Evolutionary conservation across 2,888 invertebrate genomes (phyloP), one percentile per base, ranked within the genome.

Genomic region (Ochropleura plecta): DNA sequence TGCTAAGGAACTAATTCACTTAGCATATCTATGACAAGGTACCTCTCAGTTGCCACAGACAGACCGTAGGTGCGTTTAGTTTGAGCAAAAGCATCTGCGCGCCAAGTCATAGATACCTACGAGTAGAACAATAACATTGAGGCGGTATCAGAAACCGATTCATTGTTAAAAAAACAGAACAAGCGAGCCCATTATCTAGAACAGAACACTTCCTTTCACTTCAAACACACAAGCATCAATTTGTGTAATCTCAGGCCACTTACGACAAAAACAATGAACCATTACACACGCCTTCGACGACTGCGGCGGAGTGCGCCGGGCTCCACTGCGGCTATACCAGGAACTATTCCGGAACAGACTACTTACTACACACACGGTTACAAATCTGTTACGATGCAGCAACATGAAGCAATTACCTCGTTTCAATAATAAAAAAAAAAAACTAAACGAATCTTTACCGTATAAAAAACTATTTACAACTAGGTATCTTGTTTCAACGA

Each of bases 241-340:
- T 93, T 92, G 91, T 92, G 93, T 92, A 93, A 94, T 93, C 92
- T 91, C 89, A 89, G 89, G 88, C 90, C 93, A 92, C 92, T 94
- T 93, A 93, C 91, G 86, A 89, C 91, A 91, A 92, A 94, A 93
- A 94, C 94, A 94, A 94, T 94, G 93, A 93, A 91, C 93, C 92
- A 94, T 93, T 93, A 92, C 90, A 90, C 85, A 90, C 90, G 88
- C 89, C 90, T 89, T 87, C 88, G 87, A 86, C 85, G 77, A 82
- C 82, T 78, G 79, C 72, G 63, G 62, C 72, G 48, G 40, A 64
- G 78, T 49, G 62, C 66, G 48, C 77, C 14, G 48, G 66, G 63
- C 63, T 64, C 57, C 62, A 51, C 70, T 67, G 72, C 77, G 66
- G 65, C 67, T 62, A 69, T 63, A 73, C 68, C 70, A 81, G 73